A percentile compares a stretch with the other conserved stretches of the same genome.
These are phyloP conservation scores for Drosophila melanogaster DNA, from an alignment of 1,140 invertebrate genomes.

Conservation along the genomic window DNA sequence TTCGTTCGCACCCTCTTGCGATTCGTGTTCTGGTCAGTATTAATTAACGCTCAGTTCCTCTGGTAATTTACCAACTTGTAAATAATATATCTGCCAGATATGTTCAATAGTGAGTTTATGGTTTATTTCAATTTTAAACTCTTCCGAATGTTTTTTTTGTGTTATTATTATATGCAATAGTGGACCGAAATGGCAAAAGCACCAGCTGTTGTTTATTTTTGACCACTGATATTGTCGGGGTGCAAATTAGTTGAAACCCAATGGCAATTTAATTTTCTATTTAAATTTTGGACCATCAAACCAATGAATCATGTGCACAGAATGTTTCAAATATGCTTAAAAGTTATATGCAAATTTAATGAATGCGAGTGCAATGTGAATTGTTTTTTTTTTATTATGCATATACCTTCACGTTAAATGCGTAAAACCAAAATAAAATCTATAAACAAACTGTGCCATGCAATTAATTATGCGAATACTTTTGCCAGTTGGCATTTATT, in stretches of 20 bases:
- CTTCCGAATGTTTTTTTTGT: conserved; percentile 1
- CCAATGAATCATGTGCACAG: conserved; percentile 39
- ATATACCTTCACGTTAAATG: conserved; percentile 24
- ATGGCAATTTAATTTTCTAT: conserved; percentile 53
- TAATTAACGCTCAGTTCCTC: neutral
- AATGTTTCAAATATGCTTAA: conserved; percentile 48
- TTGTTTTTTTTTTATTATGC: conserved; percentile 20
- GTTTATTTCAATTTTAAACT: neutral
- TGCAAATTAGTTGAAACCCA: conserved; percentile 43
- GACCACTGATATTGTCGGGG: conserved; percentile 18
- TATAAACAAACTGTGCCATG: conserved; percentile 25
- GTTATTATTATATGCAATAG: conserved; percentile 3
- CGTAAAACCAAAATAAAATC: conserved; percentile 44
- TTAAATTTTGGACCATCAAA: conserved; percentile 24
- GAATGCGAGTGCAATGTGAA: conserved; percentile 26
- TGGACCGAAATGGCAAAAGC: conserved; percentile 3
- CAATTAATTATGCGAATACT: conserved; percentile 54
- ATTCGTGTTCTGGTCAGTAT: neutral
- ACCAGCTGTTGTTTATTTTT: conserved; percentile 37
- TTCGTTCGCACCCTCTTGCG: neutral
- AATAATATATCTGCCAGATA: neutral
- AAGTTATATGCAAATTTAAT: conserved; percentile 51
- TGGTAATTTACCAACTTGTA: neutral
- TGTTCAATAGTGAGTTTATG: conserved; percentile 2
- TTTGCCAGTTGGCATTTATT: conserved; percentile 20